Conservation (phyloP, 2,888 invertebrate genomes). For the Cheilosia impressa region DNA sequence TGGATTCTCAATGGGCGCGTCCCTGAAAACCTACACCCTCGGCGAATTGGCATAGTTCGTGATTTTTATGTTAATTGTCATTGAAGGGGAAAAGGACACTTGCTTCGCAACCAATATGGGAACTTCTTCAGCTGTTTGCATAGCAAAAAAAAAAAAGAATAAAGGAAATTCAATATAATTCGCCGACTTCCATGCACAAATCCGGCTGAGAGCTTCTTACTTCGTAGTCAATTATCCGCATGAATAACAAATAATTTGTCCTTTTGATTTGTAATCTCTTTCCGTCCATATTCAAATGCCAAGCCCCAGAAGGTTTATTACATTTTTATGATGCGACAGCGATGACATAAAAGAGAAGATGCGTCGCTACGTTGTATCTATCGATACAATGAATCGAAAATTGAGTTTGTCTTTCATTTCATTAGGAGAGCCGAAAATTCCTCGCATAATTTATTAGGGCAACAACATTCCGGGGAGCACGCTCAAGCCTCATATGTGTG, state of each 20-base stretch:
- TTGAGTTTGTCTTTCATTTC: conserved; percentile 72
- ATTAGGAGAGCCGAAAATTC: conserved; percentile 39
- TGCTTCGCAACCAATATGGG: conserved; percentile 49
- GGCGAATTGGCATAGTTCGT: conserved; percentile 43
- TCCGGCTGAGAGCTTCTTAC: conserved; percentile 63
- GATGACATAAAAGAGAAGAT: conserved; percentile 60
- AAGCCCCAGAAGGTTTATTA: conserved; percentile 49
- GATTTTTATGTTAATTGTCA: conserved; percentile 41
- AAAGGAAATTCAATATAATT: conserved; percentile 31
- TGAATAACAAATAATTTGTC: conserved; percentile 82
- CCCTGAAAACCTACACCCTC: conserved; percentile 27
- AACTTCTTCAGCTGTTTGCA: conserved; percentile 53
- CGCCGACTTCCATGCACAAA: conserved; percentile 52
- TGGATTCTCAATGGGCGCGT: conserved; percentile 41
- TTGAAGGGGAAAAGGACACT: conserved; percentile 28
- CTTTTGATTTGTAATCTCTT: conserved; percentile 52
- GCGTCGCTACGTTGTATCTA: conserved; percentile 48
- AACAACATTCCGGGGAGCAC: conserved; percentile 43
- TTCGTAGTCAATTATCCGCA: conserved; percentile 81
- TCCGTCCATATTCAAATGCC: conserved; percentile 61
- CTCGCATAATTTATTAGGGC: conserved; percentile 62
- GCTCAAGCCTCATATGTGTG: conserved; percentile 54
- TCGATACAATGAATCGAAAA: conserved; percentile 67
- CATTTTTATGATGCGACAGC: conserved; percentile 66
- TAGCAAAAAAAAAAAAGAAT: neutral